Evolutionary conservation across 2,888 invertebrate genomes (phyloP).

Genomic region (Tridacna crocea): DNA sequence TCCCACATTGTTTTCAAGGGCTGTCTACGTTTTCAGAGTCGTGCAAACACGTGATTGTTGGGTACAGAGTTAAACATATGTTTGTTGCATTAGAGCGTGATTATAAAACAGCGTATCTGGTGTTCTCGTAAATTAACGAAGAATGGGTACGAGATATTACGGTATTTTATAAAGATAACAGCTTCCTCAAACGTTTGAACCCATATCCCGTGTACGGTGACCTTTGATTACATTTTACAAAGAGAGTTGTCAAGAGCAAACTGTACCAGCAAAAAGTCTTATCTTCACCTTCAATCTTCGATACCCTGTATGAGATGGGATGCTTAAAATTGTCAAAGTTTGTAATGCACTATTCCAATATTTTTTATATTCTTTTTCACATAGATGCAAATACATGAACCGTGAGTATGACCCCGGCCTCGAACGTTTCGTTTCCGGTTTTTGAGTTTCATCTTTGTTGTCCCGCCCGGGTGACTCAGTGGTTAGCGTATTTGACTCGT

Average conservation of each 20-base stretch:
- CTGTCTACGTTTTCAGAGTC: too few species aligned
- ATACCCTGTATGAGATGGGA: neutral
- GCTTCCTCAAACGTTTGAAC: neutral
- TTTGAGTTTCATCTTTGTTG: too few species aligned
- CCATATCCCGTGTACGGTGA: neutral
- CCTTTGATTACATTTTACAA: too few species aligned
- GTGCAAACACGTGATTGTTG: too few species aligned
- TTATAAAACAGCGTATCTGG: conserved; percentile 18
- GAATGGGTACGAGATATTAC: conserved; percentile 21
- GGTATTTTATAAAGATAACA: neutral
- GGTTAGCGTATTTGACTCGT: too few species aligned
- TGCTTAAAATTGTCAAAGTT: too few species aligned
- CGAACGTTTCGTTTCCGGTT: too few species aligned
- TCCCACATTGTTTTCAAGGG: too few species aligned
- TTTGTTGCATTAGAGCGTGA: conserved; percentile 20
- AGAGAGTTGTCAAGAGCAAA: neutral
- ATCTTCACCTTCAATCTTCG: neutral
- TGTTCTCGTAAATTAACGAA: conserved; percentile 13
- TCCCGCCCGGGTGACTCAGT: too few species aligned
- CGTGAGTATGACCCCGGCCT: too few species aligned
- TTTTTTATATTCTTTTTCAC: too few species aligned
- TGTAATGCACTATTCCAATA: neutral
- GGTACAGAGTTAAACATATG: conserved; percentile 1
- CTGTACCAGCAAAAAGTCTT: neutral
- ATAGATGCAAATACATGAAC: too few species aligned